Evolutionary conservation across 2,113 vertebrate genomes (phyloP), one percentile per base, ranked within the genome.

Genomic region (Scortum barcoo): DNA sequence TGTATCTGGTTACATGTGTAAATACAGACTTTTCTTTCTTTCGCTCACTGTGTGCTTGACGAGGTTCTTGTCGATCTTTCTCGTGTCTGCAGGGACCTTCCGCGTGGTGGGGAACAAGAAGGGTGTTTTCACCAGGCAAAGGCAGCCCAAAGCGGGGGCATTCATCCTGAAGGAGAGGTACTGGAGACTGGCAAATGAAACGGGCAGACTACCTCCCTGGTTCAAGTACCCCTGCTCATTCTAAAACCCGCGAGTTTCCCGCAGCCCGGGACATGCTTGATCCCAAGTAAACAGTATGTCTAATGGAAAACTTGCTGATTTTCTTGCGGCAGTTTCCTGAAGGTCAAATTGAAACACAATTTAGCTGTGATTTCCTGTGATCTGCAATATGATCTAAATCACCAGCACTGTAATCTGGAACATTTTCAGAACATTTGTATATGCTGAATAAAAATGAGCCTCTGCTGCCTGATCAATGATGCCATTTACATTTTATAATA

Each of bases 81-180:
- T 78, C 86, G 44, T 76, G 22, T 76, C 68, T 62, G 26, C 91
- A 99, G 98, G 87, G 9, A 66, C 93, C 78, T 83, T 7, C 0
- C 96, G 98, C 73, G 96, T 96, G 44, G 46, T 97, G 61, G 98
- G 98, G 2, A 99, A 99, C 90, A 98, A 96, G 88, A 99, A 99
- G 84, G 98, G 98, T 11, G 93, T 99, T 83, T 99, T 99, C 87
- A 99, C 93, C 22, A 96, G 98, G 1, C 97, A 99, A 63, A 92
- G 98, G 65, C 97, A 99, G 76, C 98, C 98, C 48, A 99, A 99
- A 92, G 78, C 95, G 0, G 95, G 96, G 0, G 98, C 98, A 0
- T 99, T 97, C 88, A 74, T 98, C 86, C 91, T 99, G 72, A 96
- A 93, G 87, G 96, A 98, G 54, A 93, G 98, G 63, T 99, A 99